Base-by-base conservation (phyloP, 2,888 invertebrate genomes). In the Standfussiana lucernea region DNA sequence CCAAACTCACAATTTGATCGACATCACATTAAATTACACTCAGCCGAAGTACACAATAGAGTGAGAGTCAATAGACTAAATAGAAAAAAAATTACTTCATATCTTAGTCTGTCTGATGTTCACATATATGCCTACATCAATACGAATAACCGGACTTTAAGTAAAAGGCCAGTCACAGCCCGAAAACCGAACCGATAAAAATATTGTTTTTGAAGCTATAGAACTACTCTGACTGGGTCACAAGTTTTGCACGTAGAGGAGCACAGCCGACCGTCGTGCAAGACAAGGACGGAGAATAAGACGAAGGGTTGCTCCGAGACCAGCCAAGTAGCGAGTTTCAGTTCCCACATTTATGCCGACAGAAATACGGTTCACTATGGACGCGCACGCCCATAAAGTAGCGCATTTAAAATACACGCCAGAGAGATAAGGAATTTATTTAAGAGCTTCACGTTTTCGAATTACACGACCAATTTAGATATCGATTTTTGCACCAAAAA, bases 231-330 rank as follows among this genome's bases (percentile, higher is more conserved):
- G 21, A 86, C 83, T 93, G 92, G 90, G 90, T 69, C 74, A 84
- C 91, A 64, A 83, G 42, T 91, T 87, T 92, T 89, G 87, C 18
- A 78, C 84, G 90, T 94, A 96, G 96, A 96, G 95, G 92, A 96
- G 96, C 89, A 92, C 94, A 94, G 95, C 93, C 95, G 94, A 95
- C 94, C 94, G 95, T 95, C 96, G 96, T 93, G 96, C 92, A 96
- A 96, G 97, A 97, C 96, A 96, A 95, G 96, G 97, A 97, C 92
- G 93, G 96, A 95, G 96, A 96, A 96, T 96, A 97, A 97, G 97
- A 97, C 97, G 97, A 97, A 97, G 97, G 97, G 97, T 97, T 97
- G 97, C 96, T 96, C 94, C 89, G 96, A 96, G 97, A 96, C 96
- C 92, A 90, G 91, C 82, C 92, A 95, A 96, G 96, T 93, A 95